phyloP scores from a whole-genome alignment of 2,113 vertebrate genomes.

The Terrapene triunguis region DNA sequence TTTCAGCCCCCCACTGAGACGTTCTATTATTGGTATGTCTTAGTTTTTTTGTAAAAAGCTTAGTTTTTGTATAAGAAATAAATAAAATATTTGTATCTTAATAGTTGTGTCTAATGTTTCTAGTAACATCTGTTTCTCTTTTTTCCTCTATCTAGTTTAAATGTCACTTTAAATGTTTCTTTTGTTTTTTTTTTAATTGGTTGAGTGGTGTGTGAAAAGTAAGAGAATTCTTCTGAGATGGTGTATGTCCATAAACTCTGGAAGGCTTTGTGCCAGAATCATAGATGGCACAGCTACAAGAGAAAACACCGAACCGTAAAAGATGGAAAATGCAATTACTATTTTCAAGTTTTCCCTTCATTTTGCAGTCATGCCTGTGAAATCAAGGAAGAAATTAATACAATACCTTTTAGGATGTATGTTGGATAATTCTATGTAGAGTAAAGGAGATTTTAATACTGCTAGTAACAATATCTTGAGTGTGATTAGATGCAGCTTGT shows the following conservation, averaged over 20 bases:
- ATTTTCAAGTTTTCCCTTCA: neutral
- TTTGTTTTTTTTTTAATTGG: neutral
- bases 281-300: neutral
- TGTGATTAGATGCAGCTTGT: neutral
- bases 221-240: neutral
- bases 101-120: neutral
- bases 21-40: neutral
- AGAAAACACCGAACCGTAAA: too few relatives aligned
- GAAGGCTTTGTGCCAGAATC: neutral
- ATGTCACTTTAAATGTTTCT: neutral
- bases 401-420: neutral
- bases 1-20: neutral
- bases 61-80: too few relatives aligned
- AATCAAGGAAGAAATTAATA: neutral
- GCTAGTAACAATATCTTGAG: neutral
- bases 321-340: neutral
- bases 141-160: neutral
- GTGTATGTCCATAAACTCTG: neutral
- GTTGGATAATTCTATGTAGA: fast-evolving
- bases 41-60: neutral
- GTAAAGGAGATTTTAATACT: neutral
- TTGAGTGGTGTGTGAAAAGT: neutral
- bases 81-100: neutral
- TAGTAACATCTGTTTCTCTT: neutral
- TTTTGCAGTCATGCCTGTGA: neutral